Evolutionary conservation across 64 coral and sea anemone genomes (phyloP).

Genomic region (Hydrozoanthus tunicans): DNA sequence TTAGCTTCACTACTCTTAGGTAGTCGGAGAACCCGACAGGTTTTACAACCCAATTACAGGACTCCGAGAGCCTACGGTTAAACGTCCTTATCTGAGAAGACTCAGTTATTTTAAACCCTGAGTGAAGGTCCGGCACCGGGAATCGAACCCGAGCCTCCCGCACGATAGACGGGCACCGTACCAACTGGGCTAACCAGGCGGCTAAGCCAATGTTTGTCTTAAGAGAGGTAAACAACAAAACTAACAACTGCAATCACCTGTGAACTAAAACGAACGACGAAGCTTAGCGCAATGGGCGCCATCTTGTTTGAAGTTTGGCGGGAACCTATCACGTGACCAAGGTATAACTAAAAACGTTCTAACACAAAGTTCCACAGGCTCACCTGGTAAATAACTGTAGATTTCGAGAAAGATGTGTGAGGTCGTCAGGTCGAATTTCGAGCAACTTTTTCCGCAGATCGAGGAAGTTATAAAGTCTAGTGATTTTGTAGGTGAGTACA

Average conservation of each 20-base stretch:
- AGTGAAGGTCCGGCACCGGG: no score
- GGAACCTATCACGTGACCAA: constrained; percentile 52
- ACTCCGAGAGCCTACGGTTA: no score
- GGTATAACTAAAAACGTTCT: neutral
- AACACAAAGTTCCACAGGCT: neutral
- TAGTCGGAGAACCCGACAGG: no score
- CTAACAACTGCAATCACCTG: constrained; percentile 31
- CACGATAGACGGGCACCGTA: no score
- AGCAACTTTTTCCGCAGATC: constrained; percentile 85
- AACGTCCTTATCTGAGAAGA: no score
- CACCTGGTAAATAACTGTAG: neutral
- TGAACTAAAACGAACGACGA: constrained; percentile 82
- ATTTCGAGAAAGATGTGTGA: constrained; percentile 62
- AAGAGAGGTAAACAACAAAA: neutral
- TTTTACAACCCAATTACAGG: no score
- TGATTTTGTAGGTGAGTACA: constrained; percentile 82
- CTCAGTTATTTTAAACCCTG: no score
- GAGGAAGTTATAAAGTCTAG: constrained; percentile 74
- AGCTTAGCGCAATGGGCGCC: constrained; percentile 69
- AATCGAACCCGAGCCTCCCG: no score
- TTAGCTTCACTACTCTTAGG: no score
- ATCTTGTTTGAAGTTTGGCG: constrained; percentile 85
- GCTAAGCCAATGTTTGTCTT: neutral
- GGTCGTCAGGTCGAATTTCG: constrained; percentile 82
- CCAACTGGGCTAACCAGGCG: no score